These are phyloP conservation scores for Syrphus vitripennis DNA, from an alignment of 2,888 invertebrate species.

Conservation along the genomic window DNA sequence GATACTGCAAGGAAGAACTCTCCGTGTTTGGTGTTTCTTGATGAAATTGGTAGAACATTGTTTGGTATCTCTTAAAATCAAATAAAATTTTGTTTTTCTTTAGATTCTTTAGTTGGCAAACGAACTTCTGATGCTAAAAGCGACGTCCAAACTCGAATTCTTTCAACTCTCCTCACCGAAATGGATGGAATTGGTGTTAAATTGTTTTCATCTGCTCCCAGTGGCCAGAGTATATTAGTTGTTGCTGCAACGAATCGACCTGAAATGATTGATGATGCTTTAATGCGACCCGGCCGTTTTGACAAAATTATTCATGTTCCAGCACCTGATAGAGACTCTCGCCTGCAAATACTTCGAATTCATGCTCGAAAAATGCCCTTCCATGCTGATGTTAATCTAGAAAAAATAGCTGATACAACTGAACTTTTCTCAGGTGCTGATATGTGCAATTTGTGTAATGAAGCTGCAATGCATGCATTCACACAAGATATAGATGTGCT, in stretches of 20 bases:
- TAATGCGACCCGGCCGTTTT: slow-evolving; percentile 85
- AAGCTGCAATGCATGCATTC: slow-evolving; percentile 85
- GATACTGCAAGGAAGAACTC: slow-evolving; percentile 84
- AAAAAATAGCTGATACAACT: slow-evolving; percentile 81
- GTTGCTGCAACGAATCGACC: slow-evolving; percentile 86
- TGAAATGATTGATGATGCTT: slow-evolving; percentile 84
- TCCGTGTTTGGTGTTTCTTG: slow-evolving; percentile 85
- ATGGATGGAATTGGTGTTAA: slow-evolving; percentile 84
- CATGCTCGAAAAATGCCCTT: slow-evolving; percentile 81
- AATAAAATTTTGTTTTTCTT: slow-evolving; percentile 47
- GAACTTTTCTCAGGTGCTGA: slow-evolving; percentile 85
- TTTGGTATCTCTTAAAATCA: not conserved
- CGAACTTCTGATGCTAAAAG: slow-evolving; percentile 76
- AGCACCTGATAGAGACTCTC: slow-evolving; percentile 83
- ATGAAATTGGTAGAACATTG: slow-evolving; percentile 83
- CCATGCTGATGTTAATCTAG: slow-evolving; percentile 79
- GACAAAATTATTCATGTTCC: slow-evolving; percentile 85
- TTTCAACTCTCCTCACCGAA: slow-evolving; percentile 85
- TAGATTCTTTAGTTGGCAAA: slow-evolving; percentile 82
- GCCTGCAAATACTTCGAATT: slow-evolving; percentile 81
- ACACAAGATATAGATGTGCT: slow-evolving; percentile 80
- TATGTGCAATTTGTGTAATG: slow-evolving; percentile 84
- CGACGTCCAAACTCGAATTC: slow-evolving; percentile 83
- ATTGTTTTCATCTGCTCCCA: slow-evolving; percentile 29
- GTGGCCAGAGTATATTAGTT: slow-evolving; percentile 81